phyloP scores from a whole-genome alignment of 2,888 invertebrate species.

The Galerucella pusilla region DNA sequence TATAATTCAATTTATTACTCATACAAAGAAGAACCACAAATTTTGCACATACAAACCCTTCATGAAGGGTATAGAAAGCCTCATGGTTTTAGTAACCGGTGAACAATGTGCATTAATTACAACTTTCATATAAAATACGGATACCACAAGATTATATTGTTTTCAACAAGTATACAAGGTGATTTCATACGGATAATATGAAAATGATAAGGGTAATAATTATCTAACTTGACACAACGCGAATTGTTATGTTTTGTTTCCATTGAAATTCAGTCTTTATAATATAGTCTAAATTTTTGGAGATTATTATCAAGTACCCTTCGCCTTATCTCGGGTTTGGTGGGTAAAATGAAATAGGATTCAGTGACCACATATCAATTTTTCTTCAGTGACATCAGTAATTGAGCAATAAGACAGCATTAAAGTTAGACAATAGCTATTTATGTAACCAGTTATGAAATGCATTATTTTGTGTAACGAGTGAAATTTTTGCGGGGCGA shows the following conservation, averaged over 20 bases:
- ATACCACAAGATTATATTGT: slow-evolving; percentile 15
- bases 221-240: neutral
- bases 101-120: slow-evolving; percentile 32
- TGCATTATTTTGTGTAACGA: too few species aligned
- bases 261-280: neutral
- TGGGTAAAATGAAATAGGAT: too few species aligned
- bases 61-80: slow-evolving; percentile 19
- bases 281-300: too few species aligned
- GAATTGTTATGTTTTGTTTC: neutral
- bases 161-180: neutral
- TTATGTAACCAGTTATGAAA: too few species aligned
- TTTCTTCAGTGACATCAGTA: too few species aligned
- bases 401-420: too few species aligned
- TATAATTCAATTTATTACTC: slow-evolving; percentile 6
- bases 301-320: too few species aligned
- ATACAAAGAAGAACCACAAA: slow-evolving; percentile 17
- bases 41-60: slow-evolving; percentile 16
- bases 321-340: too few species aligned
- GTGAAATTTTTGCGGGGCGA: too few species aligned
- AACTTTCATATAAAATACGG: slow-evolving; percentile 24
- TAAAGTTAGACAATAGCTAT: too few species aligned
- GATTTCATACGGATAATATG: neutral
- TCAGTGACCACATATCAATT: too few species aligned
- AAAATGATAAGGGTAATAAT: neutral
- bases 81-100: slow-evolving; percentile 19